These are phyloP conservation scores for Gandaritis pyraliata DNA, from an alignment of 2,888 invertebrate genomes.

Conservation along the genomic window DNA sequence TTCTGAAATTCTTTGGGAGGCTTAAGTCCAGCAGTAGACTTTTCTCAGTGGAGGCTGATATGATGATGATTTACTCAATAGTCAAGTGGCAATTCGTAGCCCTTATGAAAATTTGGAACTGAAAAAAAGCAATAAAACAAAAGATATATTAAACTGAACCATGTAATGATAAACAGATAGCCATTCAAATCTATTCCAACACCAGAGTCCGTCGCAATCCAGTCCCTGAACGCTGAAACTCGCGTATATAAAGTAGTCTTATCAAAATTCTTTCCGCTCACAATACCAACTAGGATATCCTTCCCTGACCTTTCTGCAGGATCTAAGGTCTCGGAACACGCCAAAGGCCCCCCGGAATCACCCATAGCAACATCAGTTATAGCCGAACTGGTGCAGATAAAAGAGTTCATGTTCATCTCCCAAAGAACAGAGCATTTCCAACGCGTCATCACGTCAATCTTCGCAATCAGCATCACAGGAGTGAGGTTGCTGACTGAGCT, in stretches of 20 bases:
- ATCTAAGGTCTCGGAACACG: conserved; percentile 54
- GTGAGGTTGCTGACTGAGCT: conserved; percentile 35
- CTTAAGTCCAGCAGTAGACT: no score
- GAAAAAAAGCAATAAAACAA: conserved; percentile 47
- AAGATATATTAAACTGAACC: conserved; percentile 56
- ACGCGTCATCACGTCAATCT: conserved; percentile 50
- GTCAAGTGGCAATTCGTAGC: no score
- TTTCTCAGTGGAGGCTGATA: no score
- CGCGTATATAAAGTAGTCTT: conserved; percentile 57
- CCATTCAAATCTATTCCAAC: conserved; percentile 26
- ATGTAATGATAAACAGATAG: conserved; percentile 47
- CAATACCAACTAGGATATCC: conserved; percentile 62
- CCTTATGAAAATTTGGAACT: no score
- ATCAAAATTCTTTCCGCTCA: conserved; percentile 69
- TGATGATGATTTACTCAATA: no score
- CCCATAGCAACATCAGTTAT: conserved; percentile 57
- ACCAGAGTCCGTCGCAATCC: conserved; percentile 48
- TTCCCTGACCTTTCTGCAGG: conserved; percentile 42
- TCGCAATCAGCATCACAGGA: conserved; percentile 51
- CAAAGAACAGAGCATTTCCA: conserved; percentile 56
- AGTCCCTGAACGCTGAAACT: conserved; percentile 48
- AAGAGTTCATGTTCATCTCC: conserved; percentile 63
- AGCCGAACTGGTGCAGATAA: conserved; percentile 55
- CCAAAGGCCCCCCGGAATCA: conserved; percentile 70
- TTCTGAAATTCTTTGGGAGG: no score